Percentiles rank a stretch among this genome's conserved stretches.
These are phyloP conservation scores for Ephestia elutella DNA, from an alignment of 1,140 invertebrate genomes.

Conservation along the genomic window DNA sequence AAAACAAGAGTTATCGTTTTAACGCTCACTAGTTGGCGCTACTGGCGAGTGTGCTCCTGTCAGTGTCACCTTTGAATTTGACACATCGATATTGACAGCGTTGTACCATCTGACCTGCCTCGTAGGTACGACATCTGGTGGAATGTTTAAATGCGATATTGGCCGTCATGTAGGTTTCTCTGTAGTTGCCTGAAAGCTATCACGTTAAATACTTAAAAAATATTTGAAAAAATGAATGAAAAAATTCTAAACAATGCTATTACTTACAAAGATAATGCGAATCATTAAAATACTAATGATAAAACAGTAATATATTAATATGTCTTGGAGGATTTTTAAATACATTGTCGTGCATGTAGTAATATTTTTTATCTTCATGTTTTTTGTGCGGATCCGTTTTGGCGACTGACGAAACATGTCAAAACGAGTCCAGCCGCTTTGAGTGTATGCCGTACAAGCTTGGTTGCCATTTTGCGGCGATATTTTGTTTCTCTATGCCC, in stretches of 20 bases:
- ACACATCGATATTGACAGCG: too few species aligned
- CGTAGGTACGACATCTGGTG: too few species aligned
- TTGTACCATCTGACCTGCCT: too few species aligned
- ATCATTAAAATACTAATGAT: neutral
- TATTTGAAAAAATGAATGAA: neutral
- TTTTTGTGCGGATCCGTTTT: conserved; percentile 36
- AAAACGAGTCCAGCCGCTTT: conserved; percentile 50
- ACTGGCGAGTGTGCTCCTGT: too few species aligned
- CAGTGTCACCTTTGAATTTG: too few species aligned
- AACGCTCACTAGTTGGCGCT: too few species aligned
- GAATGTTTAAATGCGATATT: too few species aligned
- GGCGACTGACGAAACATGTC: conserved; percentile 20
- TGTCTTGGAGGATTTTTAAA: conserved; percentile 44
- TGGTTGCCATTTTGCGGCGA: conserved; percentile 39
- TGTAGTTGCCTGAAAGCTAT: neutral
- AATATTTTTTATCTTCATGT: conserved; percentile 56
- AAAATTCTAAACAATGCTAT: conserved; percentile 8
- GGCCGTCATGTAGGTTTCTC: too few species aligned
- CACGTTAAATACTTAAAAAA: neutral
- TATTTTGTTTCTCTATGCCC: conserved; percentile 18
- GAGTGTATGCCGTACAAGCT: conserved; percentile 55
- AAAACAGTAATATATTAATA: conserved; percentile 14
- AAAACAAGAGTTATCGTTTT: too few species aligned
- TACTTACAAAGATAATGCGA: conserved; percentile 1
- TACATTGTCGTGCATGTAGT: conserved; percentile 63